A percentile compares a stretch with the other conserved stretches of the same genome.
These are phyloP conservation scores for Pachyuromys duprasi DNA, from an alignment of 2,797 vertebrate genomes.

Conservation along the genomic window DNA sequence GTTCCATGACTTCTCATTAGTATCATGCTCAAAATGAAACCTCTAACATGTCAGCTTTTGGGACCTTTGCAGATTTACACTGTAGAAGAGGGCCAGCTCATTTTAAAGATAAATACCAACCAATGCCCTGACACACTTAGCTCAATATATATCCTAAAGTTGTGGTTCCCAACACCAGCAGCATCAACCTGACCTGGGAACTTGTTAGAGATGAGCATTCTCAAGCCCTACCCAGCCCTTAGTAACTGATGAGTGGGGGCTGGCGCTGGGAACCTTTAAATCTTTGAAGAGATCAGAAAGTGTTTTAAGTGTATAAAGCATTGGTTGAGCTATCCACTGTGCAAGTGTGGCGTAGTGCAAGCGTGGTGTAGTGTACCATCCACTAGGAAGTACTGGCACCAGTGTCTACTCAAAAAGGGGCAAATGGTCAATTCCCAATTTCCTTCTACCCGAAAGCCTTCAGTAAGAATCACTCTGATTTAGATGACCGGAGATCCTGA, in stretches of 20 bases:
- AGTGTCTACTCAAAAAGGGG: background rate
- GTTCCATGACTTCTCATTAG: no score
- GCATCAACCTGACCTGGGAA: background rate
- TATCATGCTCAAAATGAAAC: no score
- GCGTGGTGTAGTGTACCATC: no score
- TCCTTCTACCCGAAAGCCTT: slow-evolving; percentile 70
- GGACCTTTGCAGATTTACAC: background rate
- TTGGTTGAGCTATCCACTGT: background rate
- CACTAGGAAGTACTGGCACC: slow-evolving; percentile 44
- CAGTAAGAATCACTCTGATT: slow-evolving; percentile 55
- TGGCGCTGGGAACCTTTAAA: background rate
- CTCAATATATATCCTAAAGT: background rate
- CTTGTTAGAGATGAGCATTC: background rate
- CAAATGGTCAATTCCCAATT: slow-evolving; percentile 45
- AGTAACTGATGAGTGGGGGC: background rate
- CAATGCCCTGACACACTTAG: background rate
- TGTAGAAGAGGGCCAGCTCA: background rate
- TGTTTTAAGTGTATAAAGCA: background rate
- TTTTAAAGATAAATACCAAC: background rate
- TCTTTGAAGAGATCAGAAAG: background rate
- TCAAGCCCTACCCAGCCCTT: background rate
- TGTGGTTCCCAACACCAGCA: background rate
- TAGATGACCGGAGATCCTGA: slow-evolving; percentile 35
- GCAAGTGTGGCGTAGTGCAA: slow-evolving; percentile 40
- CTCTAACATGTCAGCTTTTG: background rate